These are phyloP conservation scores for Deilephila porcellus DNA, from an alignment of 2,888 invertebrate genomes.

Conservation along the genomic window DNA sequence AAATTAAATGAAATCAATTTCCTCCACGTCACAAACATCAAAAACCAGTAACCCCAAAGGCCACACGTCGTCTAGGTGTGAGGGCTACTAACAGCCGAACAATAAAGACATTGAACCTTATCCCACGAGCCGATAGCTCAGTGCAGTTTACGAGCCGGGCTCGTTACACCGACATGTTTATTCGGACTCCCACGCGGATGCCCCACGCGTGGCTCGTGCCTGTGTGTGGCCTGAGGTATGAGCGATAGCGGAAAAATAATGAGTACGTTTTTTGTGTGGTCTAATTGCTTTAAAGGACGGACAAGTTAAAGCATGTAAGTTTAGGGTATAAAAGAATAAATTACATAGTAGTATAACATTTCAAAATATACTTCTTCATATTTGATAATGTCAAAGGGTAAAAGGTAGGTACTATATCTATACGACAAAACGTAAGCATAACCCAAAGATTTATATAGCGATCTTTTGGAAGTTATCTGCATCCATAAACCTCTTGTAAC, in stretches of 20 bases:
- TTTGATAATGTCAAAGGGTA: too few species aligned
- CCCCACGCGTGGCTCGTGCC: conserved; percentile 77
- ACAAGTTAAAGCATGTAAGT: too few species aligned
- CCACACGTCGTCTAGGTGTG: conserved; percentile 31
- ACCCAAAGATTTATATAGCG: too few species aligned
- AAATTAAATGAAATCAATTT: background rate
- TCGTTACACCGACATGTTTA: conserved; percentile 73
- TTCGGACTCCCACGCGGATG: conserved; percentile 72
- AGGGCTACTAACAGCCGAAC: conserved; percentile 43
- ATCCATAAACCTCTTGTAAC: too few species aligned
- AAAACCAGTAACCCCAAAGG: background rate
- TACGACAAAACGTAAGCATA: too few species aligned
- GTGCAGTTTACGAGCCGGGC: conserved; percentile 64
- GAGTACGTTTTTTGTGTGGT: background rate
- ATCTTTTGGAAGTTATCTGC: too few species aligned
- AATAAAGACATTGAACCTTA: conserved; percentile 65
- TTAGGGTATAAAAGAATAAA: too few species aligned
- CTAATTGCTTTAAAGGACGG: too few species aligned
- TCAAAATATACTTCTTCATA: too few species aligned
- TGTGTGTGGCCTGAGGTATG: conserved; percentile 42
- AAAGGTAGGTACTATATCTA: too few species aligned
- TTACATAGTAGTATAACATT: too few species aligned
- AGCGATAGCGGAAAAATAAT: conserved; percentile 44
- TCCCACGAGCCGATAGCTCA: conserved; percentile 56
- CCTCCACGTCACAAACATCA: background rate